Percentiles rank a stretch among this genome's conserved stretches.
Conservation (phyloP, 2,797 vertebrate species). For the Dendrocincla tyrannina region DNA sequence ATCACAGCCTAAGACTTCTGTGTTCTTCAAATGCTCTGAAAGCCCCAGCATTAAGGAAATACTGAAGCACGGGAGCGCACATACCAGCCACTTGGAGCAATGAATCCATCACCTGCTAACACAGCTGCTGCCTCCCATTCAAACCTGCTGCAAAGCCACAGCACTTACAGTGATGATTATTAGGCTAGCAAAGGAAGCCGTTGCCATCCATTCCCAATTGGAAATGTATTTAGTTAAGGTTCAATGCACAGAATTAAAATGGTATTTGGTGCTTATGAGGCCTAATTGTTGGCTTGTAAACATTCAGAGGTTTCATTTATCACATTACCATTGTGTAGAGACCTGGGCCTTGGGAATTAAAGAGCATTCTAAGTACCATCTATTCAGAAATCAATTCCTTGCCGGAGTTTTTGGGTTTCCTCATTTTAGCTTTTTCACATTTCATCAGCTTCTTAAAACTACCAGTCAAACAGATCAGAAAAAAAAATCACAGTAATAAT, state of each 20-base stretch:
- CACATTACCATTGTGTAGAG: slow-evolving; percentile 54
- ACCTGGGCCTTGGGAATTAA: slow-evolving; percentile 48
- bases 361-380: slow-evolving; percentile 23
- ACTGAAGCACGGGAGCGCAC: background rate
- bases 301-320: slow-evolving; percentile 67
- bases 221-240: slow-evolving; percentile 66
- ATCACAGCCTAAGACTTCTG: slow-evolving; percentile 15
- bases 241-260: slow-evolving; percentile 72
- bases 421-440: slow-evolving; percentile 33
- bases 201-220: slow-evolving; percentile 60
- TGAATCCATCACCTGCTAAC: slow-evolving; percentile 64
- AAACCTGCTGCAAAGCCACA: slow-evolving; percentile 17
- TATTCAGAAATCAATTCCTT: slow-evolving; percentile 55
- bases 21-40: slow-evolving; percentile 49
- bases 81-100: background rate
- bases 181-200: slow-evolving; percentile 46
- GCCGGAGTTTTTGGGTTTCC: background rate
- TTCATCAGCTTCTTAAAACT: slow-evolving; percentile 40
- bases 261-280: slow-evolving; percentile 67
- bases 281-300: slow-evolving; percentile 73
- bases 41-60: slow-evolving; percentile 51
- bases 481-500: background rate
- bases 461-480: slow-evolving; percentile 8
- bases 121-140: slow-evolving; percentile 48
- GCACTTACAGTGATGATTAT: slow-evolving; percentile 35